These are phyloP conservation scores for Chaetophractus vellerosus DNA, from an alignment of 2,797 vertebrate genomes.

Conservation along the genomic window DNA sequence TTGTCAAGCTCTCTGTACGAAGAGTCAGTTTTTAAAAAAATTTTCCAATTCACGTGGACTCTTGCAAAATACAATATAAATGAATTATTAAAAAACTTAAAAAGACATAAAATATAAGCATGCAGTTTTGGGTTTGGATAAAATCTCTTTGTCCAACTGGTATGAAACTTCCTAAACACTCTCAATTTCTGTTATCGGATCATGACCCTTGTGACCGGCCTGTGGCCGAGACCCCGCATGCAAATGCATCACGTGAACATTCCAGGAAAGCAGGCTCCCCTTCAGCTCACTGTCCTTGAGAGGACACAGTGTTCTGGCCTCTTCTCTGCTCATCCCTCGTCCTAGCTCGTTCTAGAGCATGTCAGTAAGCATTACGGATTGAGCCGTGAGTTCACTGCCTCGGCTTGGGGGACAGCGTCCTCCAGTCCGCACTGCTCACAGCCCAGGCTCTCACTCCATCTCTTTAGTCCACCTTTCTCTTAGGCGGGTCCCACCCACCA, in stretches of 20 bases:
- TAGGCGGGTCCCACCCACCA: not conserved
- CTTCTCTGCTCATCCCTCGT: not conserved
- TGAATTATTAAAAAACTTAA: not conserved
- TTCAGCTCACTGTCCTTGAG: not conserved
- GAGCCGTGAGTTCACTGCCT: rapidly evolving
- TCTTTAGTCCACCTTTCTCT: not conserved
- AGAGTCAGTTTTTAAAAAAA: not conserved
- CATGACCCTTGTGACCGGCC: not conserved
- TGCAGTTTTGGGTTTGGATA: slow-evolving; percentile 20
- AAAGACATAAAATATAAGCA: not conserved
- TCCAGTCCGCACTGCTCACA: not conserved
- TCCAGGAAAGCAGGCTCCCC: not conserved
- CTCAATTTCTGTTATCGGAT: not conserved
- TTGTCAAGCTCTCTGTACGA: not conserved
- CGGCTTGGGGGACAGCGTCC: not conserved
- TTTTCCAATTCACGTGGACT: not conserved
- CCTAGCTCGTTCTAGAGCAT: not conserved
- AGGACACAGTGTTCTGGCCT: not conserved
- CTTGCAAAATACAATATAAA: not conserved
- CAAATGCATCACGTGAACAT: not conserved
- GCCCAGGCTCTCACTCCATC: no score
- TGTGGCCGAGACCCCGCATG: rapidly evolving
- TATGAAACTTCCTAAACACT: not conserved
- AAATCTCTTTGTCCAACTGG: not conserved
- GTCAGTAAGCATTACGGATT: not conserved